Evolutionary conservation across 23 tunicate genomes (phyloP).

Genomic region (Halocynthia aurantium): DNA sequence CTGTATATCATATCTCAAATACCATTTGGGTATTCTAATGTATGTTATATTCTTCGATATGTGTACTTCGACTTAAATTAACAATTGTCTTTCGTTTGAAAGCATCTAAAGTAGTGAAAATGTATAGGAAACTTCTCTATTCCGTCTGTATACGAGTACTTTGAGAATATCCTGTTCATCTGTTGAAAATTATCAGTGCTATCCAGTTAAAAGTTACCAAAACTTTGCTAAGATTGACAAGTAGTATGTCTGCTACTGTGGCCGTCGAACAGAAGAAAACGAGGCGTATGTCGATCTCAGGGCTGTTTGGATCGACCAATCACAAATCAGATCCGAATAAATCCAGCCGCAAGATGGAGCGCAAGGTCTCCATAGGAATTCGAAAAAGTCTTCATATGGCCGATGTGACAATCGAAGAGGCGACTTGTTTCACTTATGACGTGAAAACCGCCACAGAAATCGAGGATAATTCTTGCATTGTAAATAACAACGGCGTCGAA

Average conservation of each 20-base stretch:
- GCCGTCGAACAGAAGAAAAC: conserved; percentile 22
- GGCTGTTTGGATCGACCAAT: conserved; percentile 6
- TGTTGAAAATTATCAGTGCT: too few species aligned
- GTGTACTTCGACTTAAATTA: too few species aligned
- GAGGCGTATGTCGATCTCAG: conserved; percentile 25
- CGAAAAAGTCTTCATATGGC: conserved; percentile 2
- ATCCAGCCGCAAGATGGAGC: conserved; percentile 1
- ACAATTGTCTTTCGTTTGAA: too few species aligned
- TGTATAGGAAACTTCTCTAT: too few species aligned
- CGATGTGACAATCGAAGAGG: conserved; percentile 24
- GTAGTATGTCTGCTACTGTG: conserved; percentile 5
- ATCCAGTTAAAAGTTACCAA: too few species aligned
- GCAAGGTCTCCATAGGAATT: conserved; percentile 20
- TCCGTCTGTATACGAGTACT: too few species aligned
- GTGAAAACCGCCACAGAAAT: not conserved
- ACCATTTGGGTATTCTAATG: too few species aligned
- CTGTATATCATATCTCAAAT: too few species aligned
- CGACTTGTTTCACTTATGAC: not conserved
- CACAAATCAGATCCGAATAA: not conserved
- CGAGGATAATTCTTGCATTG: conserved; percentile 7
- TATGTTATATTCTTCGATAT: too few species aligned
- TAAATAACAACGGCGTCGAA: conserved; percentile 8
- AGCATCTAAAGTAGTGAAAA: too few species aligned
- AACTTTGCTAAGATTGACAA: conserved; percentile 3
- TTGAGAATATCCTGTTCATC: too few species aligned